These are phyloP conservation scores for Pollimyrus isidori DNA, from an alignment of 2,113 vertebrate genomes.

Conservation along the genomic window DNA sequence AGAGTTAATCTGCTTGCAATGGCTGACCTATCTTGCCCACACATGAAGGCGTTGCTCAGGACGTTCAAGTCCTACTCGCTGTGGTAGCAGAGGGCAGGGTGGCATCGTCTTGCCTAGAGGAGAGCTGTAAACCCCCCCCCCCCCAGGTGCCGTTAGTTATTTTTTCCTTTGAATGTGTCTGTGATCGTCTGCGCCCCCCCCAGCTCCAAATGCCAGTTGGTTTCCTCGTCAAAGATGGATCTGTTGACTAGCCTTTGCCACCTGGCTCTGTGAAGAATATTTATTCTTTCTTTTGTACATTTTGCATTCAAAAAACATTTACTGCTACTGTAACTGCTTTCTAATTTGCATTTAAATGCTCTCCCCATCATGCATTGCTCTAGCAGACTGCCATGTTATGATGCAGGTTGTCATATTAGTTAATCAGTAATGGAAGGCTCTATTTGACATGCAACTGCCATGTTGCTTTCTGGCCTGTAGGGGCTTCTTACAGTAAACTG, in stretches of 20 bases:
- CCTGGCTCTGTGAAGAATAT: neutral
- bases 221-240: neutral
- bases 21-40: neutral
- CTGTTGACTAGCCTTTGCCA: neutral
- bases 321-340: slow-evolving; percentile 21
- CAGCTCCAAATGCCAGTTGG: neutral
- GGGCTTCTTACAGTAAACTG: neutral
- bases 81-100: neutral
- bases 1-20: neutral
- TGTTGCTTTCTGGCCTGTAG: neutral
- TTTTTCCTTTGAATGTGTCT: neutral
- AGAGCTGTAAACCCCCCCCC: neutral
- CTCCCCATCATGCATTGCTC: slow-evolving; percentile 11
- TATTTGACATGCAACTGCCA: neutral
- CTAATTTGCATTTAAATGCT: slow-evolving; percentile 35
- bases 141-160: neutral
- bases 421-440: neutral
- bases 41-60: neutral
- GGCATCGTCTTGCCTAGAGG: neutral
- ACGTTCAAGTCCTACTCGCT: neutral
- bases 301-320: slow-evolving; percentile 35
- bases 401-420: neutral
- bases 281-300: neutral
- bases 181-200: neutral
- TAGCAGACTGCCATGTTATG: neutral